Evolutionary conservation across 2,888 invertebrate genomes (phyloP).

Genomic region (Crioceris asparagi): DNA sequence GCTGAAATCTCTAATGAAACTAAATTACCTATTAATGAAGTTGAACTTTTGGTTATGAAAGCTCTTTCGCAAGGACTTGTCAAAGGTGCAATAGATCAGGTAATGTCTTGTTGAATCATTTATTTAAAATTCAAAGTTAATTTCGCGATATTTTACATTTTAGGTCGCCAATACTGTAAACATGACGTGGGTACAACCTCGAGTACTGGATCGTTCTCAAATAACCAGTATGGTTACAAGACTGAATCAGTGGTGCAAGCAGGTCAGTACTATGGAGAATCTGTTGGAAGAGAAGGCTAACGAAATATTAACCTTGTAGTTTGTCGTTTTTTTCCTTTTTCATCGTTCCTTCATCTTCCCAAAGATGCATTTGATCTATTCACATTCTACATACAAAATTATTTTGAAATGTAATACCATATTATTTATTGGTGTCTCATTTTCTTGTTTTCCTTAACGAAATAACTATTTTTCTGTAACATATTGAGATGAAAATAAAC

Average conservation of each 20-base stretch:
- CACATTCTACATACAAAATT: no score
- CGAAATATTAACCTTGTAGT: conserved; percentile 61
- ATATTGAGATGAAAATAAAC: no score
- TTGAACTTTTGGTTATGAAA: conserved; percentile 96
- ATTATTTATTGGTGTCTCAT: no score
- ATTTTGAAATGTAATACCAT: no score
- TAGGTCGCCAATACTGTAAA: conserved; percentile 51
- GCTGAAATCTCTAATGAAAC: conserved; percentile 82
- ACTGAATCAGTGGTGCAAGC: conserved; percentile 62
- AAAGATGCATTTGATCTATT: no score
- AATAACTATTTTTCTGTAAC: no score
- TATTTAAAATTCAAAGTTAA: no score
- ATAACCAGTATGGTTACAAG: conserved; percentile 61
- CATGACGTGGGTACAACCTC: conserved; percentile 79
- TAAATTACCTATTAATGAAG: conserved; percentile 70
- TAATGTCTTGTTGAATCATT: no score
- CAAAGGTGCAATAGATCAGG: conserved; percentile 91
- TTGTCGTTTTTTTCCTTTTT: no score
- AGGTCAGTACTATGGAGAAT: conserved; percentile 62
- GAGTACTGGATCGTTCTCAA: conserved; percentile 61
- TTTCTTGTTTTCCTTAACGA: no score
- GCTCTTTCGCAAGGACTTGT: conserved; percentile 90
- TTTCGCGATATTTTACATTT: conserved; percentile 18
- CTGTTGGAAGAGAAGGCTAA: conserved; percentile 63
- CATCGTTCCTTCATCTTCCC: no score